Evolutionary conservation across 2,797 vertebrate species (phyloP).

Genomic region (Melanitta fusca): DNA sequence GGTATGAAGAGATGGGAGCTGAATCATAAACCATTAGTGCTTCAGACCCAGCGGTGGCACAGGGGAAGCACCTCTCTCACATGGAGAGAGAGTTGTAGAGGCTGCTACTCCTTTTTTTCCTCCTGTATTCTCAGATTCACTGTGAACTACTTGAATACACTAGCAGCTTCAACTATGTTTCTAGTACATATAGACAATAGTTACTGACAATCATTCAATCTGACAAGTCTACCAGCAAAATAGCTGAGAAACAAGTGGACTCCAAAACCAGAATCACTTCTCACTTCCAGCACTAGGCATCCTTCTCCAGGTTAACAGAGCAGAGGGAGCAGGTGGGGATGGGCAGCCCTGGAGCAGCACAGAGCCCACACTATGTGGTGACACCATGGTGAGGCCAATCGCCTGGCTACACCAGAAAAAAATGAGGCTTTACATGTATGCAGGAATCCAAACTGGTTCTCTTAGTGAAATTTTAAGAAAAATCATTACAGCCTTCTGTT

Average conservation of each 20-base stretch:
- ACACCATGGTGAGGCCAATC: too few species aligned
- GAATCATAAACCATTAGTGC: neutral
- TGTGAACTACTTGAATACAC: neutral
- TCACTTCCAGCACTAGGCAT: neutral
- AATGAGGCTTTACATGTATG: neutral
- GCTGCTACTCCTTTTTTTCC: neutral
- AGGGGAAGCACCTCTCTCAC: too few species aligned
- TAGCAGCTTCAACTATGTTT: neutral
- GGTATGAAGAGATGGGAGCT: neutral
- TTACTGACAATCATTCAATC: neutral
- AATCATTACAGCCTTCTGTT: neutral
- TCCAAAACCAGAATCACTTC: neutral
- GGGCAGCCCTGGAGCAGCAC: neutral
- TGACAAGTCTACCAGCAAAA: neutral
- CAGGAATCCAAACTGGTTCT: neutral
- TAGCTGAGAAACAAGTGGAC: neutral
- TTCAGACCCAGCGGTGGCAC: neutral
- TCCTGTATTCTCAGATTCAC: neutral
- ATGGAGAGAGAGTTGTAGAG: neutral
- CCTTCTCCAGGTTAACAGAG: neutral
- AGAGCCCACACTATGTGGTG: neutral
- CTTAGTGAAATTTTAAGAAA: neutral
- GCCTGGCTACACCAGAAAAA: neutral
- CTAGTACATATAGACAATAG: neutral
- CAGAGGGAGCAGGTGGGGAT: neutral